Percentiles rank a stretch among this genome's conserved stretches.
phyloP scores from a whole-genome alignment of 2,888 invertebrate genomes.

The Tiphia femorata region DNA sequence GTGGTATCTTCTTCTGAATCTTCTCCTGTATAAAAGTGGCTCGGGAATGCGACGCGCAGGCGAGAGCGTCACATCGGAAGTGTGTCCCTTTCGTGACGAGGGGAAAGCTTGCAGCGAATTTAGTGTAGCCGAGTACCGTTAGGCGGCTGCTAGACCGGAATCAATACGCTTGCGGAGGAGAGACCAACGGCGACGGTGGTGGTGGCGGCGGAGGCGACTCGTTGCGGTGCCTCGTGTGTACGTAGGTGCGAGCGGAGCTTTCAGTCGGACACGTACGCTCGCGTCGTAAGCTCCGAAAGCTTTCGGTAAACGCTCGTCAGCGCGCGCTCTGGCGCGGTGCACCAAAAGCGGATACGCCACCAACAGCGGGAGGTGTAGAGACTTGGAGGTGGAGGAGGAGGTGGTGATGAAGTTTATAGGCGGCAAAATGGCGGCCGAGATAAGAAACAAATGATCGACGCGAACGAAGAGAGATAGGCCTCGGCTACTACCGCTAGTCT shows the following conservation, averaged over 20 bases:
- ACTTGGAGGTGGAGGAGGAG: constrained; percentile 11
- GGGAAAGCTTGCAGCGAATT: constrained; percentile 38
- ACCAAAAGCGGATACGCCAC: too few relatives aligned
- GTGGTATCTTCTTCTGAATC: too few relatives aligned
- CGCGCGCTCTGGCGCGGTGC: constrained; percentile 3
- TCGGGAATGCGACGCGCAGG: too few relatives aligned
- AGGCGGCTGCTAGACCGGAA: constrained; percentile 17
- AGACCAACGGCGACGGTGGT: not conserved
- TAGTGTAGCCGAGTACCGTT: constrained; percentile 31
- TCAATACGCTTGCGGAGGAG: constrained; percentile 22
- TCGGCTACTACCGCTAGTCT: too few relatives aligned
- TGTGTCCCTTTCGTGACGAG: not conserved
- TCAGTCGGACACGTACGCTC: constrained; percentile 55
- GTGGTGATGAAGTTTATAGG: constrained; percentile 23
- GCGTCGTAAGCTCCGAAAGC: constrained; percentile 50
- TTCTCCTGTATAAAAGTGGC: too few relatives aligned
- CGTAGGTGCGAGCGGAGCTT: constrained; percentile 46
- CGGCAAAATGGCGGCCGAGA: constrained; percentile 55
- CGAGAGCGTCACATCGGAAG: not conserved
- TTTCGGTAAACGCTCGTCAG: not conserved
- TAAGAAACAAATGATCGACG: constrained; percentile 52
- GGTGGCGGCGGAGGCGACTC: constrained; percentile 18
- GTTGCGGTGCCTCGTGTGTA: constrained; percentile 42
- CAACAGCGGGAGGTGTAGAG: too few relatives aligned
- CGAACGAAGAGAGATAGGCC: too few relatives aligned